These are phyloP conservation scores for Sylvia atricapilla DNA, from an alignment of 2,113 vertebrate species.

Conservation along the genomic window DNA sequence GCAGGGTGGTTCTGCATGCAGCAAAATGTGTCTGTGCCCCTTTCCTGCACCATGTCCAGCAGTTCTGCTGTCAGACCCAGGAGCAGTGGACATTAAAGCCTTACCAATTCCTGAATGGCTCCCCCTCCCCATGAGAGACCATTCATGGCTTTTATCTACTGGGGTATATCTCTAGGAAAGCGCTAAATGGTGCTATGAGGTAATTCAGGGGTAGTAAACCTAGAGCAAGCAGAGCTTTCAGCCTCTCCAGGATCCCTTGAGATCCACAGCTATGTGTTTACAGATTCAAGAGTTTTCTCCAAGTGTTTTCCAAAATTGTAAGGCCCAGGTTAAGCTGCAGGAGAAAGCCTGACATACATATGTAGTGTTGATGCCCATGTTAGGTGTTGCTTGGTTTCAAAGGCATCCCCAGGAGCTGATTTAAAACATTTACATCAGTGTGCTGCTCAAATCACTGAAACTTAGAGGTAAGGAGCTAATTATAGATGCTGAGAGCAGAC, in stretches of 20 bases:
- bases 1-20: not conserved
- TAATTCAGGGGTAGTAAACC: not conserved
- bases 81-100: not conserved
- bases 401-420: not conserved
- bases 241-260: not conserved
- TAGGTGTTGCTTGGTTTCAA: not conserved
- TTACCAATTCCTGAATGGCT: not conserved
- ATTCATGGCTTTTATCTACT: not conserved
- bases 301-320: not conserved
- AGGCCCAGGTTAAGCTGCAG: not conserved
- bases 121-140: not conserved
- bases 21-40: not conserved
- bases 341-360: not conserved
- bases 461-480: conserved; percentile 49
- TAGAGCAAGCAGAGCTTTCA: not conserved
- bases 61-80: not conserved
- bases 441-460: not conserved
- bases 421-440: conserved; percentile 35
- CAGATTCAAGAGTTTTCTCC: not conserved
- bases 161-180: not conserved
- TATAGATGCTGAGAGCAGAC: not conserved
- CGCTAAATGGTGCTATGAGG: not conserved
- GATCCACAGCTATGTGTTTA: not conserved
- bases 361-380: not conserved
- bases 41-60: not conserved